phyloP scores from a whole-genome alignment of 2,888 invertebrate genomes.

The Hydraecia micacea region DNA sequence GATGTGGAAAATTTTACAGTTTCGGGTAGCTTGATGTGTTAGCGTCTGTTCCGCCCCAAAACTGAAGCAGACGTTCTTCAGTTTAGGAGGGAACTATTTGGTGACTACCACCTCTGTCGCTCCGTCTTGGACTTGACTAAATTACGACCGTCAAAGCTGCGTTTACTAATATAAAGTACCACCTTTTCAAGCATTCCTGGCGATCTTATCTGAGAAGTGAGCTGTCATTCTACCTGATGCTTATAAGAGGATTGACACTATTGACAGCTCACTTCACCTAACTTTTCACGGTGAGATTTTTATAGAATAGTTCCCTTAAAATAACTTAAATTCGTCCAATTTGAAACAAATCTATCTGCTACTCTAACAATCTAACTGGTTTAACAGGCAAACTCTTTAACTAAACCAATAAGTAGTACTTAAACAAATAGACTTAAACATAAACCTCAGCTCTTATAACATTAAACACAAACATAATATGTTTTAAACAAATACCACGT shows the following conservation, averaged over 20 bases:
- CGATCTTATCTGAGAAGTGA: too few relatives aligned
- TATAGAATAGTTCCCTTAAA: too few relatives aligned
- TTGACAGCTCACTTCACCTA: too few relatives aligned
- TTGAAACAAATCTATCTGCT: conserved; percentile 8
- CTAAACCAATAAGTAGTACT: conserved; percentile 30
- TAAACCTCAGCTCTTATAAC: conserved; percentile 11
- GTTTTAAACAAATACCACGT: conserved; percentile 18
- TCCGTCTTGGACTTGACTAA: not conserved
- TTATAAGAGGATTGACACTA: too few relatives aligned
- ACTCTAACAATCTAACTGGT: not conserved
- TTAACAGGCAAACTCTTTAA: conserved; percentile 15
- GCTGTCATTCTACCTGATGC: too few relatives aligned
- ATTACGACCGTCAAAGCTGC: not conserved
- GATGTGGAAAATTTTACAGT: too few relatives aligned
- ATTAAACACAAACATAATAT: conserved; percentile 23
- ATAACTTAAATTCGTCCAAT: not conserved
- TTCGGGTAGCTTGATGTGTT: too few relatives aligned
- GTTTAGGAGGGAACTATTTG: not conserved
- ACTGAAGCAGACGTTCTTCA: too few relatives aligned
- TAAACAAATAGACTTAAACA: conserved; percentile 12
- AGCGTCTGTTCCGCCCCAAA: too few relatives aligned
- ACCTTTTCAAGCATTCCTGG: too few relatives aligned
- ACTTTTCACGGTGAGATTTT: too few relatives aligned
- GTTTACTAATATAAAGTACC: too few relatives aligned
- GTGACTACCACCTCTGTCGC: not conserved